These are phyloP conservation scores for Phalanger gymnotis DNA, from an alignment of 2,797 vertebrate species.

Conservation along the genomic window DNA sequence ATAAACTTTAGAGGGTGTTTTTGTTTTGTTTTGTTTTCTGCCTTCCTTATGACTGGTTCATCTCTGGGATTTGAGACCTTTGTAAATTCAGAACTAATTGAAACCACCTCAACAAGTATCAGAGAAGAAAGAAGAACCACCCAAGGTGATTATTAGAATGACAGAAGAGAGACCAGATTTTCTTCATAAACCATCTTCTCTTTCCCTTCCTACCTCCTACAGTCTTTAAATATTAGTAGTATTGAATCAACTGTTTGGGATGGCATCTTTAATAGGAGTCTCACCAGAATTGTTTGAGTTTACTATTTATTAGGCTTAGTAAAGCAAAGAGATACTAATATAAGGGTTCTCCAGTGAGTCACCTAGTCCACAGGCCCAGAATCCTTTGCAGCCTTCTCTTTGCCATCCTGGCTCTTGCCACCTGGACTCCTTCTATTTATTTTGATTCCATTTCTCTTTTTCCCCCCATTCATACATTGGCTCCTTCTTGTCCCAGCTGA, in stretches of 20 bases:
- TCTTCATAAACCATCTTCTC: background rate
- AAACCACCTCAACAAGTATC: background rate
- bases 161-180: background rate
- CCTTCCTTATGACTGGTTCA: background rate
- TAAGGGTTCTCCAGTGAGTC: slow-evolving; percentile 50
- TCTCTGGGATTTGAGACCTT: background rate
- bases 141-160: background rate
- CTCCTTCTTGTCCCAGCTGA: slow-evolving; percentile 61
- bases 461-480: slow-evolving; percentile 64
- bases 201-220: background rate
- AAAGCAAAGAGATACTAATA: background rate
- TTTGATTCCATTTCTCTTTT: slow-evolving; percentile 54
- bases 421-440: slow-evolving; percentile 68
- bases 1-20: accelerated
- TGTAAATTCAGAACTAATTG: background rate
- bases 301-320: slow-evolving; percentile 10
- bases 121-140: background rate
- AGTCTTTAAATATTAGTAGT: background rate
- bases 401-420: slow-evolving; percentile 14
- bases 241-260: background rate
- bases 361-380: slow-evolving; percentile 8
- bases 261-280: background rate
- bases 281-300: slow-evolving; percentile 44
- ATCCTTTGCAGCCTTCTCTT: slow-evolving; percentile 22
- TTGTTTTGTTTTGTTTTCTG: background rate